phyloP scores from a whole-genome alignment of 1,140 invertebrate species.

The Drosophila suzukii region DNA sequence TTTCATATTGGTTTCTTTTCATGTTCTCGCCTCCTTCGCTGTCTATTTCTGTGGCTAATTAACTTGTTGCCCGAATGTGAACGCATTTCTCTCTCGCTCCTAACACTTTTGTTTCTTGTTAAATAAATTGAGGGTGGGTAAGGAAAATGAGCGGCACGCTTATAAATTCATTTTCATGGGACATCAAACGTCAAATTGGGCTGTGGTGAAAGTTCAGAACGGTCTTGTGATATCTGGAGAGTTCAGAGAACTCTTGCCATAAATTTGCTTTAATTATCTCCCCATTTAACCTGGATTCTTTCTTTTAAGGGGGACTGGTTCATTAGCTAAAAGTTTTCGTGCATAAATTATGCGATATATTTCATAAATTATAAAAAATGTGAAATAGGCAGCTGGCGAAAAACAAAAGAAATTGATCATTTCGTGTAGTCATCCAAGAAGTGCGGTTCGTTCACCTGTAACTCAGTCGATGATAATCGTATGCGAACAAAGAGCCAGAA shows the following conservation, averaged over 20 bases:
- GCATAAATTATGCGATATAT: constrained; percentile 70
- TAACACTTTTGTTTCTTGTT: constrained; percentile 72
- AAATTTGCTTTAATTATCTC: constrained; percentile 43
- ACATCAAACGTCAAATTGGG: constrained; percentile 60
- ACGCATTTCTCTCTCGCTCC: constrained; percentile 65
- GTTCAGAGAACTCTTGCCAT: constrained; percentile 49
- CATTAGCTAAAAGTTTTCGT: constrained; percentile 48
- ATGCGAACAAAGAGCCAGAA: constrained; percentile 52
- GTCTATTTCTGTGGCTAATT: constrained; percentile 73
- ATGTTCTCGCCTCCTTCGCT: constrained; percentile 42
- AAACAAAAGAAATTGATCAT: constrained; percentile 60
- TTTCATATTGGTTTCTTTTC: constrained; percentile 46
- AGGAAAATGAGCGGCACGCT: constrained; percentile 44
- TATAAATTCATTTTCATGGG: constrained; percentile 62
- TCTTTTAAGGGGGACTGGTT: constrained; percentile 1
- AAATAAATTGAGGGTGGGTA: constrained; percentile 16
- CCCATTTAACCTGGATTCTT: constrained; percentile 12
- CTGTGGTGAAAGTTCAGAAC: constrained; percentile 68
- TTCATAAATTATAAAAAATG: constrained; percentile 56
- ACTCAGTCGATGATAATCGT: constrained; percentile 47
- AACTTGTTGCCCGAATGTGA: constrained; percentile 75
- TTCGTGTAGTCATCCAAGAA: constrained; percentile 64
- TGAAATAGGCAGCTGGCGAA: constrained; percentile 43
- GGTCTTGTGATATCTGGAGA: neutral
- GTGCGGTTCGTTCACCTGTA: constrained; percentile 56